Conservation (phyloP, 2,113 vertebrate genomes). For the Monarcha castaneiventris region DNA sequence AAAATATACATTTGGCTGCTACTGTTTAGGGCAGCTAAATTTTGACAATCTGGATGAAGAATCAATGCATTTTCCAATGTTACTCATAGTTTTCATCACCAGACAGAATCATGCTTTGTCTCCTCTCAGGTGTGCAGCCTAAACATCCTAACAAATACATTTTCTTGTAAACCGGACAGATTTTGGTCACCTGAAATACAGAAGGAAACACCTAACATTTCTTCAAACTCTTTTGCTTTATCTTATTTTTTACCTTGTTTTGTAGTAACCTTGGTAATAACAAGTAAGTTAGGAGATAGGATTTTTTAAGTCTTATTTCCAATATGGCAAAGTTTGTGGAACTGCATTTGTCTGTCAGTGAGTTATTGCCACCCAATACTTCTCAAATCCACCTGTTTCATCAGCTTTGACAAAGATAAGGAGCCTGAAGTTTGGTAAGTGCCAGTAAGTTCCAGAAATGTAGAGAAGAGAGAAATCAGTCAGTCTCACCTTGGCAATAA, state of each 20-base stretch:
- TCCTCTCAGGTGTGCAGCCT: not conserved
- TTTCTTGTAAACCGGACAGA: not conserved
- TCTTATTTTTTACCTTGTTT: not conserved
- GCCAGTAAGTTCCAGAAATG: not conserved
- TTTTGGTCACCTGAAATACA: not conserved
- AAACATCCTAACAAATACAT: not conserved
- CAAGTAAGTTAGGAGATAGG: not conserved
- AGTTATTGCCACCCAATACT: not conserved
- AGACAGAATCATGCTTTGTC: not conserved
- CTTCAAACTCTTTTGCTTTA: not conserved
- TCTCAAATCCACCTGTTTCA: not conserved
- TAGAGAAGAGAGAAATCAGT: not conserved
- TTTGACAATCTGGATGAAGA: not conserved
- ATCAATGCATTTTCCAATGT: not conserved
- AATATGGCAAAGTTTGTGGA: not conserved
- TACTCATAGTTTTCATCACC: not conserved
- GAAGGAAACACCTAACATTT: not conserved
- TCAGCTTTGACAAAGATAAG: not conserved
- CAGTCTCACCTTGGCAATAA: not conserved
- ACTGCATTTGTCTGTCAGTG: not conserved
- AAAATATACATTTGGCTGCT: not conserved
- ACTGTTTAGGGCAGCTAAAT: not conserved
- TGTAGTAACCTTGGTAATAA: not conserved
- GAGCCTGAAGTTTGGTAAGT: not conserved
- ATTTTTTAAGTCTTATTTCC: not conserved